These are phyloP conservation scores for Anhinga rufa DNA, from an alignment of 2,113 vertebrate species.

Conservation along the genomic window DNA sequence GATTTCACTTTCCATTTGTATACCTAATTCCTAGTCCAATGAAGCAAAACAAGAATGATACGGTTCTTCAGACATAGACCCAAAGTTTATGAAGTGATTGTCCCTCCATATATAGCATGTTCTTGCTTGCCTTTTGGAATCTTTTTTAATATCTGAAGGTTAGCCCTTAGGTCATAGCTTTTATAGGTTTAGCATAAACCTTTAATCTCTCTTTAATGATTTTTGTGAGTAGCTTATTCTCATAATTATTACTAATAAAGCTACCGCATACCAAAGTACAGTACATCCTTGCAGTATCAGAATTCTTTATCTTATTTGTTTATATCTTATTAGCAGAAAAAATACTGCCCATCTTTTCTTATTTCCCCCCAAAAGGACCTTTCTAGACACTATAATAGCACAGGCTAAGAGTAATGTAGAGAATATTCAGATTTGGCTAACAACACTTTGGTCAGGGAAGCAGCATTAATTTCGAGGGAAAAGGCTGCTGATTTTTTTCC, in stretches of 20 bases:
- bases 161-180: neutral
- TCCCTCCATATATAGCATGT: neutral
- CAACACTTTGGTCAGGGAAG: neutral
- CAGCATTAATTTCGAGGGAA: neutral
- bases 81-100: neutral
- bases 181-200: neutral
- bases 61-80: neutral
- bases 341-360: neutral
- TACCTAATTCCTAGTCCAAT: neutral
- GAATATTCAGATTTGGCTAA: neutral
- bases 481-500: neutral
- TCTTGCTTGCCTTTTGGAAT: neutral
- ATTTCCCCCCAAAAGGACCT: neutral
- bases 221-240: neutral
- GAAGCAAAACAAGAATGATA: neutral
- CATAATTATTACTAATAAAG: conserved; percentile 32
- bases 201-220: conserved; percentile 31
- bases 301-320: conserved; percentile 34
- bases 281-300: neutral
- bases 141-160: neutral
- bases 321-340: conserved; percentile 1
- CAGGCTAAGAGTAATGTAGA: neutral
- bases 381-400: neutral
- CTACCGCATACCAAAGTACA: neutral
- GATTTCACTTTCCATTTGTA: neutral